phyloP scores from a whole-genome alignment of 1,140 invertebrate species.

The Sycophaga agraensis region DNA sequence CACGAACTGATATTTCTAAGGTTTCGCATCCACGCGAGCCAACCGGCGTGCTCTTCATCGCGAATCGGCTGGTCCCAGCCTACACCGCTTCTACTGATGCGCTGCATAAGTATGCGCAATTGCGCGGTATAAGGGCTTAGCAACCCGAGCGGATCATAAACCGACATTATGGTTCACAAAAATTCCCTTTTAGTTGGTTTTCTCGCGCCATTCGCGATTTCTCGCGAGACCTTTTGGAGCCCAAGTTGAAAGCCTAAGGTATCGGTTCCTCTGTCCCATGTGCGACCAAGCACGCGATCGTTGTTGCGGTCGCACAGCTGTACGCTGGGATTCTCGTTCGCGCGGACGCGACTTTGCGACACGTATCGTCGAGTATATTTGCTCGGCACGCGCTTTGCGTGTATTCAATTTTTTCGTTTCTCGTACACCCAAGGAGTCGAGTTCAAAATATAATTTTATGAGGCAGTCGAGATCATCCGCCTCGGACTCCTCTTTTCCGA shows the following conservation, averaged over 20 bases:
- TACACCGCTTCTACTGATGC: slow-evolving; percentile 35
- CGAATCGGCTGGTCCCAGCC: slow-evolving; percentile 13
- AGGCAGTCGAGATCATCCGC: no score
- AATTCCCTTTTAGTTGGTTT: slow-evolving; percentile 27
- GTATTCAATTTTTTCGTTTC: slow-evolving; percentile 7
- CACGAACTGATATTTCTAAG: not conserved
- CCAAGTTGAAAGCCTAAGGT: slow-evolving; percentile 1
- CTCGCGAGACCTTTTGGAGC: not conserved
- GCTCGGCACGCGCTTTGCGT: slow-evolving; percentile 1
- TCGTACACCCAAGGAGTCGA: no score
- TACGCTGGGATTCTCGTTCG: not conserved
- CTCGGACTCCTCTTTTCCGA: no score
- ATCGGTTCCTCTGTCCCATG: not conserved
- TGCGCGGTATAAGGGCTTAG: slow-evolving; percentile 43
- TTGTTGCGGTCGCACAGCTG: slow-evolving; percentile 1
- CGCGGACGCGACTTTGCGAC: no score
- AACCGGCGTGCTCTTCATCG: not conserved
- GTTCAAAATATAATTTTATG: not conserved
- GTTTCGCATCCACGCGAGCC: not conserved
- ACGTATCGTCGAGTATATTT: no score
- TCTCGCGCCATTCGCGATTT: slow-evolving; percentile 7
- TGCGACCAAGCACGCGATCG: not conserved
- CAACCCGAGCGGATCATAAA: slow-evolving; percentile 49
- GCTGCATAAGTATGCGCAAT: slow-evolving; percentile 43
- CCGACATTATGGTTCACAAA: slow-evolving; percentile 29